phyloP scores from a whole-genome alignment of 2,113 vertebrate species.

The Semnornis frantzii region DNA sequence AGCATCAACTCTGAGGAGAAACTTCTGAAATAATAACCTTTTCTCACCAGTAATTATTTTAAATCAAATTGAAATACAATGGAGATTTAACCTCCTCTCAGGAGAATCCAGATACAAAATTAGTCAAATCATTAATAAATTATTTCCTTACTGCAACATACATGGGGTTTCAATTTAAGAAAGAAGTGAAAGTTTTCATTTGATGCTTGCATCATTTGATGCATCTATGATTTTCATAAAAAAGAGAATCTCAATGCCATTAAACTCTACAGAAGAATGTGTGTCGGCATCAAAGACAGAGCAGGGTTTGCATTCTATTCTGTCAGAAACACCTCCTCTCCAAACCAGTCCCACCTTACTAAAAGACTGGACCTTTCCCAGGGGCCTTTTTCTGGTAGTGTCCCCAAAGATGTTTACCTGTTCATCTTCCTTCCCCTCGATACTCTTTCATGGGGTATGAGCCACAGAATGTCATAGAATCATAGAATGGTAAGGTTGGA shows the following conservation, averaged over 20 bases:
- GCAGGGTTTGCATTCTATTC: background rate
- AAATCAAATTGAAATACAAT: background rate
- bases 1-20: background rate
- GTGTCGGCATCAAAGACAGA: background rate
- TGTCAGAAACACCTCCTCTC: background rate
- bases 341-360: background rate
- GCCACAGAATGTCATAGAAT: background rate
- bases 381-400: background rate
- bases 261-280: background rate
- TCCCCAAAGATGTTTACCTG: background rate
- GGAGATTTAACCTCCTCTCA: background rate
- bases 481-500: no score
- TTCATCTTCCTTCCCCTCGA: background rate
- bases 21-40: constrained; percentile 2
- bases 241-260: background rate
- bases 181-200: background rate
- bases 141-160: background rate
- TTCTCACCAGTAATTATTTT: background rate
- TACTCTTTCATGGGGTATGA: background rate
- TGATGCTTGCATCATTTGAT: background rate
- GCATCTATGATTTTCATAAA: background rate
- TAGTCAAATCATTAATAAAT: background rate
- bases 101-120: background rate
- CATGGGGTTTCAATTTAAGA: background rate
- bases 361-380: background rate